Conservation (phyloP, 2,888 invertebrate species). For the Blastobasis adustella region DNA sequence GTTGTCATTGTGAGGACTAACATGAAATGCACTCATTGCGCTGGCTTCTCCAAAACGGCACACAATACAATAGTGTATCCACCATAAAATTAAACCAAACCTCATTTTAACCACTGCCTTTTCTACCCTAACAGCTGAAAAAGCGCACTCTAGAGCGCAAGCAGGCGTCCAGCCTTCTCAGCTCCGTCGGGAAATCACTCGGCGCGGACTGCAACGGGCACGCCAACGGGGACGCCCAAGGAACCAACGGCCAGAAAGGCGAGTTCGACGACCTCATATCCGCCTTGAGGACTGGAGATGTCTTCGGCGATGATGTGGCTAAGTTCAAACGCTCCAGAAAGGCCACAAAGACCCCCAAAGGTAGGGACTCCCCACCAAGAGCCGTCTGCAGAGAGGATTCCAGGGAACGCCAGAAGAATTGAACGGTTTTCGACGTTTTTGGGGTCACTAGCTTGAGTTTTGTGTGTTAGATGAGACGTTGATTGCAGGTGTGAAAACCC, state of each 20-base stretch:
- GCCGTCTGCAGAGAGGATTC: conserved; percentile 62
- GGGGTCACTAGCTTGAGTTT: no score
- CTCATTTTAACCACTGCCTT: not conserved
- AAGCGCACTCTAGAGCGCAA: conserved; percentile 92
- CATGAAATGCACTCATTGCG: no score
- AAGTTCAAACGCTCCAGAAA: conserved; percentile 80
- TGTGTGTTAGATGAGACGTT: no score
- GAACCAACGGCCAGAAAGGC: conserved; percentile 78
- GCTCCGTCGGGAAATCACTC: conserved; percentile 83
- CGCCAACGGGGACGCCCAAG: conserved; percentile 44
- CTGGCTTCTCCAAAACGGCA: no score
- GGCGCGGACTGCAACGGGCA: conserved; percentile 72
- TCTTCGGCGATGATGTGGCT: conserved; percentile 96
- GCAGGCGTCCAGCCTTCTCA: conserved; percentile 85
- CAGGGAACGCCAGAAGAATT: conserved; percentile 64
- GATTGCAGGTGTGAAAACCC: no score
- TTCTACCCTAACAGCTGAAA: conserved; percentile 72
- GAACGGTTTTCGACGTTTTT: conserved; percentile 13
- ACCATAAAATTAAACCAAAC: not conserved
- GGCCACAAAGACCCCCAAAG: conserved; percentile 59
- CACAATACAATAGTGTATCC: no score
- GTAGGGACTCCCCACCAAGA: conserved; percentile 61
- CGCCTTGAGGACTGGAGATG: conserved; percentile 94
- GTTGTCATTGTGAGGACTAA: no score
- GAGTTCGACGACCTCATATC: conserved; percentile 98